Evolutionary conservation across 2,797 vertebrate genomes (phyloP), one percentile per base, ranked within the genome.

Genomic region (Erethizon dorsatum): DNA sequence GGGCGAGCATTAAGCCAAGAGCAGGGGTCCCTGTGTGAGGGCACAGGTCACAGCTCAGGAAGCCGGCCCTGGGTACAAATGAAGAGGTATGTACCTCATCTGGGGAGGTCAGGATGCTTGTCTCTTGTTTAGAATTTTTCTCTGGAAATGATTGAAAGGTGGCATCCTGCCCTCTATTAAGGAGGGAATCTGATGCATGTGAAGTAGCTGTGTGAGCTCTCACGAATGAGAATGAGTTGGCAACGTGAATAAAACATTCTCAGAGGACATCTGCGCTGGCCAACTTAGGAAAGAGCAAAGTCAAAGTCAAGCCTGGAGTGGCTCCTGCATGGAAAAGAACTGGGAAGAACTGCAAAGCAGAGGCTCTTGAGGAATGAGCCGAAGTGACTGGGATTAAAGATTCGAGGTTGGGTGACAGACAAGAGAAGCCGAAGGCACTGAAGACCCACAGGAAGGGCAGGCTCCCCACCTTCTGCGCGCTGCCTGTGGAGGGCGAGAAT

Each of bases 101-200:
- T 59, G 2, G 9, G 20, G 17, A 79, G 14, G 54, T 79, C 37
- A 71, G 28, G 47, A 24, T 24, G 41, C 41, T 96, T 73, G 56
- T n/a, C 47, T 94, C 96, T 83, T 50, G 11, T 83, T 94, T 54
- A 85, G 79, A 79, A 54, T 22, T 83, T 77, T 91, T 94, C 33
- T 56, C 31, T 92, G 61, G 22, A 83, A 89, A 79, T 67, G 8
- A 20, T 83, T 85, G 78, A 88, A 97, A 94, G 65, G 47, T 71
- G 2, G 91, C 67, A n/a, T 69, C 5, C 3, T 94, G 61, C 41
- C 78, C 65, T 92, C 47, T 88, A 1, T 88, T 94, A 90, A 11
- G n/a, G 33, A 41, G 11, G 57, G 13, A 83, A 7, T 52, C 10
- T 37, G 13, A 26, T 91, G 26, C 45, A 24, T 69, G 50, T 28